phyloP scores from a whole-genome alignment of 1,140 invertebrate species.

The Pomacea maculata region DNA sequence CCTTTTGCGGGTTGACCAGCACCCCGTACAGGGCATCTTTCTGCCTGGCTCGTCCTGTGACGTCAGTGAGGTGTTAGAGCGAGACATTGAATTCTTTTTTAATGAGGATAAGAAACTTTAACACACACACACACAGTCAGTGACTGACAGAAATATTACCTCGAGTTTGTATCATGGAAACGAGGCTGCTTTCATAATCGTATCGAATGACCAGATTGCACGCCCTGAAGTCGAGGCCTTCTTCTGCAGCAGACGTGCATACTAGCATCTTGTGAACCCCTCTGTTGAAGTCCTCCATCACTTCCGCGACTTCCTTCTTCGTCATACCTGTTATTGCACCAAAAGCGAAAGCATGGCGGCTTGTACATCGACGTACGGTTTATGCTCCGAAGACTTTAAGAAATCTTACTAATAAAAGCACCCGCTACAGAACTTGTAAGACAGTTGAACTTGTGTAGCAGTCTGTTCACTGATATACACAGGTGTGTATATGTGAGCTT shows the following conservation, averaged over 20 bases:
- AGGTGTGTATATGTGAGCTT: no score
- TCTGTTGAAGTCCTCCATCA: slow-evolving; percentile 42
- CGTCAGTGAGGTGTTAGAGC: no score
- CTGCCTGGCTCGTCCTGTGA: slow-evolving; percentile 46
- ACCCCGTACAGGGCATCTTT: slow-evolving; percentile 41
- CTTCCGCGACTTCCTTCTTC: slow-evolving; percentile 44
- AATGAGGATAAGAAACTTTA: no score
- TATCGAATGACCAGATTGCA: slow-evolving; percentile 65
- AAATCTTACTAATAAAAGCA: no score
- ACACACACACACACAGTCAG: no score
- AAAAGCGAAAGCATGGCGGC: no score
- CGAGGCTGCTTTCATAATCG: slow-evolving; percentile 61
- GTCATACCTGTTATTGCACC: slow-evolving; percentile 50
- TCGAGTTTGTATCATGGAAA: slow-evolving; percentile 63
- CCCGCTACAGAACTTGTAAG: no score
- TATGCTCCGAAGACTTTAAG: no score
- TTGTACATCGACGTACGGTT: no score
- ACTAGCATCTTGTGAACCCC: slow-evolving; percentile 52
- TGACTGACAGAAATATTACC: slow-evolving; percentile 33
- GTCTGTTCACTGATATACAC: no score
- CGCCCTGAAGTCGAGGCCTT: slow-evolving; percentile 62
- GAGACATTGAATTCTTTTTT: no score
- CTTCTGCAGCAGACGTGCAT: slow-evolving; percentile 64
- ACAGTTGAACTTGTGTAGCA: no score
- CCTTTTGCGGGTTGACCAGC: slow-evolving; percentile 28